Percentiles rank a stretch among this genome's conserved stretches.
These are phyloP conservation scores for Metallyticus violacea DNA, from an alignment of 2,888 invertebrate genomes.

Conservation along the genomic window DNA sequence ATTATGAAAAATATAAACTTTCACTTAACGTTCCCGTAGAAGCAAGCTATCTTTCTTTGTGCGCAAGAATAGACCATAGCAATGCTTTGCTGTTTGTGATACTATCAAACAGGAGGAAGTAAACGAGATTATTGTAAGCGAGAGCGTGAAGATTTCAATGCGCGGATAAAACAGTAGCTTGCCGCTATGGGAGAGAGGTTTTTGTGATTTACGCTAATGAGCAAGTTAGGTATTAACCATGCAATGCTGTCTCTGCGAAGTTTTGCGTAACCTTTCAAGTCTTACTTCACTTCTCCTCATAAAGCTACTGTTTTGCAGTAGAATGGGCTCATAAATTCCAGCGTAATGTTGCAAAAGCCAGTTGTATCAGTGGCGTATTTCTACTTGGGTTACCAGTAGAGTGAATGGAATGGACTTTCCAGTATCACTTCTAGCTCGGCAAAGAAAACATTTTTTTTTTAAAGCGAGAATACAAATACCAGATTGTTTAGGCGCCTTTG, in stretches of 20 bases:
- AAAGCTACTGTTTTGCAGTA: background rate
- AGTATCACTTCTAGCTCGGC: no score
- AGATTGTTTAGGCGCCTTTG: no score
- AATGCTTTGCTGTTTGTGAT: background rate
- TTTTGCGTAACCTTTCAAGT: background rate
- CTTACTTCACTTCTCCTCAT: background rate
- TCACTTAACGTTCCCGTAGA: no score
- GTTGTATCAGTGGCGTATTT: background rate
- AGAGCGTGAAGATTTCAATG: background rate
- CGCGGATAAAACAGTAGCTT: background rate
- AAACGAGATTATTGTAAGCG: background rate
- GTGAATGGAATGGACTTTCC: background rate
- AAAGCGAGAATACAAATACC: no score
- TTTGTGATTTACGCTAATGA: background rate
- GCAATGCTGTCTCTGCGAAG: background rate
- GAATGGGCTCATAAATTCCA: background rate
- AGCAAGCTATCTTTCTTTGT: no score
- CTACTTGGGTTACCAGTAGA: background rate
- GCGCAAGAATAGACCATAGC: background rate
- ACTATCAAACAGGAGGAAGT: background rate
- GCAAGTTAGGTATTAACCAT: background rate
- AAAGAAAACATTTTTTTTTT: no score
- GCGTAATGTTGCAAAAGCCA: background rate
- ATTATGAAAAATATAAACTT: no score
- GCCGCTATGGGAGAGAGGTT: background rate